Conservation (phyloP, 2,113 vertebrate species). For the Pollachius pollachius region DNA sequence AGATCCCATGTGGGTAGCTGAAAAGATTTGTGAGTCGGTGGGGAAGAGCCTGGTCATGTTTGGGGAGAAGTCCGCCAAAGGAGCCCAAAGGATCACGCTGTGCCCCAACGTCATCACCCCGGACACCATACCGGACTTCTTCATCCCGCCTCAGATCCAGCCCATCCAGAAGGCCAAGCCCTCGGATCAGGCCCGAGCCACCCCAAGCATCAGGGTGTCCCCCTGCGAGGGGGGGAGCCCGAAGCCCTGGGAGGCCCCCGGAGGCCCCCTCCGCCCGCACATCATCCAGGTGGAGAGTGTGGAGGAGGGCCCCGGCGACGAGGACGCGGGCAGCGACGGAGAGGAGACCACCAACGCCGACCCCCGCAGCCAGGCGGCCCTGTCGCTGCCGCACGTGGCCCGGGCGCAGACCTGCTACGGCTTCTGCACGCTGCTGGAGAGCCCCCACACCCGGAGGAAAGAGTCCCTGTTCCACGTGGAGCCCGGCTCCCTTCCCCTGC, state of each 20-base stretch:
- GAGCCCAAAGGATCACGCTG: constrained; percentile 54
- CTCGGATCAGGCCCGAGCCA: constrained; percentile 40
- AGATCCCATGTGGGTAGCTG: constrained; percentile 72
- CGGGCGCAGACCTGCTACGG: constrained; percentile 83
- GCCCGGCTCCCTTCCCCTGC: constrained; percentile 53
- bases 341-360: constrained; percentile 84
- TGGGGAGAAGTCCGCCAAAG: constrained; percentile 67
- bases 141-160: constrained; percentile 73
- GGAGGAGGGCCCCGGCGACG: constrained; percentile 69
- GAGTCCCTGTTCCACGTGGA: constrained; percentile 87
- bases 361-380: constrained; percentile 84
- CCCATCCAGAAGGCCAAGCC: constrained; percentile 59
- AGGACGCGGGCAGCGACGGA: constrained; percentile 55
- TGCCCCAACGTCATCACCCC: constrained; percentile 79
- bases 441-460: constrained; percentile 86
- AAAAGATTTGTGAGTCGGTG: constrained; percentile 71
- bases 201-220: constrained; percentile 31
- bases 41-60: constrained; percentile 74
- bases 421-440: constrained; percentile 86
- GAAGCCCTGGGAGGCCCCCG: constrained; percentile 36
- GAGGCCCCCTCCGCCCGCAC: constrained; percentile 60
- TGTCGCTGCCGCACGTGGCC: constrained; percentile 85
- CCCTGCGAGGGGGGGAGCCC: constrained; percentile 44
- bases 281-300: constrained; percentile 87
- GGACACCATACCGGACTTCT: constrained; percentile 79